These are phyloP conservation scores for Polietes domitor DNA, from an alignment of 2,888 invertebrate genomes.

Conservation along the genomic window DNA sequence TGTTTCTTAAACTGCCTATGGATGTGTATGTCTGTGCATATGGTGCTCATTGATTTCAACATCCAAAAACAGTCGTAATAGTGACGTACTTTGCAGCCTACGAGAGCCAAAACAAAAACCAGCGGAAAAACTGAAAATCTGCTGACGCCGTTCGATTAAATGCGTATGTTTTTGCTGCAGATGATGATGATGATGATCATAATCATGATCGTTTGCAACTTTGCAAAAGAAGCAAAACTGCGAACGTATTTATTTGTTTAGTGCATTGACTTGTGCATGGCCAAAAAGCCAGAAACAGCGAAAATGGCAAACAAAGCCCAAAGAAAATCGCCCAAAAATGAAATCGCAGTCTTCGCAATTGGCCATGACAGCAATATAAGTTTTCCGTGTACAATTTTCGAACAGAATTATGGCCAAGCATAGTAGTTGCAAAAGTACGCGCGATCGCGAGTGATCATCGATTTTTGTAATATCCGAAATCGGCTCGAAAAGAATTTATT, in stretches of 20 bases:
- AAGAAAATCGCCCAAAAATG: constrained; percentile 14
- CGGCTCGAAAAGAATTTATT: background rate
- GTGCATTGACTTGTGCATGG: constrained; percentile 49
- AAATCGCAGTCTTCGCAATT: constrained; percentile 22
- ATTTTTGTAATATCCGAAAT: constrained; percentile 12
- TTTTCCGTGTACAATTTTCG: constrained; percentile 47
- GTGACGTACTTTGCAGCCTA: constrained; percentile 1
- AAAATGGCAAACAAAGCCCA: background rate
- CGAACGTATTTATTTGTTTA: constrained; percentile 13
- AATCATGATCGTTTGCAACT: constrained; percentile 7
- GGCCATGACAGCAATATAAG: constrained; percentile 48
- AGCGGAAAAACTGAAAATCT: background rate
- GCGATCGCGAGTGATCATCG: constrained; percentile 56
- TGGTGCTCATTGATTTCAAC: background rate
- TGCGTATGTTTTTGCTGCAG: background rate
- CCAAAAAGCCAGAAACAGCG: constrained; percentile 13
- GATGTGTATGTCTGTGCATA: background rate
- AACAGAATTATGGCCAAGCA: constrained; percentile 52
- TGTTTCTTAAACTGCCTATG: background rate
- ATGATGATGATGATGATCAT: background rate
- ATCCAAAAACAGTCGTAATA: background rate
- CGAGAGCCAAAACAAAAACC: background rate
- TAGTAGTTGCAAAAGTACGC: constrained; percentile 49
- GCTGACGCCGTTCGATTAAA: background rate
- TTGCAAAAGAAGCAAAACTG: background rate